Evolutionary conservation across 2,888 invertebrate species (phyloP).

Genomic region (Meiosimyza decipiens): DNA sequence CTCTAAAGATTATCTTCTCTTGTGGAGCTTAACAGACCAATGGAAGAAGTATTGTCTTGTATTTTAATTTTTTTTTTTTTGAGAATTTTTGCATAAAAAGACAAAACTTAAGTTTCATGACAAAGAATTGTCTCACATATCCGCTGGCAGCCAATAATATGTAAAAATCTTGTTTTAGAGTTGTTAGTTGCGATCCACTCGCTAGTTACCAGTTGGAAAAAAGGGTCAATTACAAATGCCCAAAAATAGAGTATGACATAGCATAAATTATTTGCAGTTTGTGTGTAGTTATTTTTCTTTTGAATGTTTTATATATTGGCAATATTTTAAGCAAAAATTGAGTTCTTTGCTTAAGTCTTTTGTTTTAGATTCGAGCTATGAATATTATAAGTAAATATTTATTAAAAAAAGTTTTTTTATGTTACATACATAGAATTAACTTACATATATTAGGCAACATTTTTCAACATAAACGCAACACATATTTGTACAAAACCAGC

Average conservation of each 20-base stretch:
- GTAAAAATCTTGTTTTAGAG: neutral
- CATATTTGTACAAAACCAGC: too few species aligned
- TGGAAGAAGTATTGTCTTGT: slow-evolving; percentile 17
- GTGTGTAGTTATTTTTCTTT: neutral
- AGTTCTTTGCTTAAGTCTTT: slow-evolving; percentile 8
- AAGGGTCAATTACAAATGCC: slow-evolving; percentile 29
- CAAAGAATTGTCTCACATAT: slow-evolving; percentile 20
- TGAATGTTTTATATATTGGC: neutral
- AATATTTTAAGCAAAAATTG: too few species aligned
- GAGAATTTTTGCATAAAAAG: slow-evolving; percentile 14
- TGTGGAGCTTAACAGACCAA: slow-evolving; percentile 1
- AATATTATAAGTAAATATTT: too few species aligned
- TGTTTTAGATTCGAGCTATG: neutral
- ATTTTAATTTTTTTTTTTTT: neutral
- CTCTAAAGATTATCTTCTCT: neutral
- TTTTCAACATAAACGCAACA: too few species aligned
- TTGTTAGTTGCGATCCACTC: neutral
- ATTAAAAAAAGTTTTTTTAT: too few species aligned
- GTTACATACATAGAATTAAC: too few species aligned
- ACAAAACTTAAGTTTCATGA: neutral
- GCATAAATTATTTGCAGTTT: slow-evolving; percentile 20
- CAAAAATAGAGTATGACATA: slow-evolving; percentile 28
- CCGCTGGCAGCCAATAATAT: neutral
- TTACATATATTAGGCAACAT: too few species aligned
- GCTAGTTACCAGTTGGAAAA: neutral